These are phyloP conservation scores for Odobenus rosmarus DNA, from an alignment of 2,113 vertebrate genomes.

Conservation along the genomic window DNA sequence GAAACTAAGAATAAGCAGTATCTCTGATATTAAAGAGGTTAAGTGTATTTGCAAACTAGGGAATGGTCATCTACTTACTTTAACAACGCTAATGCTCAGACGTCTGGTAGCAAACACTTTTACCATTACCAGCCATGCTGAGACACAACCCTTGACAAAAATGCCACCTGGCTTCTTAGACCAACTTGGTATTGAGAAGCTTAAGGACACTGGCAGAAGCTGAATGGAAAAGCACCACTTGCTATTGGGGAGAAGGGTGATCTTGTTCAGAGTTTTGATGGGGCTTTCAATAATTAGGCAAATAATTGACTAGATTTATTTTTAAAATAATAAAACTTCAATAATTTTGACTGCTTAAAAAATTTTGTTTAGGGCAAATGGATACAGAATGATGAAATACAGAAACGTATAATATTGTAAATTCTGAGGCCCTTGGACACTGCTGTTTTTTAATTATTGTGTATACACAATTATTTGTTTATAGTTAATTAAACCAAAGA, in stretches of 20 bases:
- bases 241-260: slow-evolving; percentile 91
- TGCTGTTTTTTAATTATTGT: slow-evolving; percentile 83
- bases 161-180: slow-evolving; percentile 95
- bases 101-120: slow-evolving; percentile 93
- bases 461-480: slow-evolving; percentile 79
- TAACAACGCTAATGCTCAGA: slow-evolving; percentile 93
- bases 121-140: slow-evolving; percentile 91
- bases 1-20: slow-evolving; percentile 92
- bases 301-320: slow-evolving; percentile 84
- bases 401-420: slow-evolving; percentile 79
- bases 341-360: slow-evolving; percentile 81
- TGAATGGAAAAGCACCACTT: slow-evolving; percentile 92
- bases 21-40: slow-evolving; percentile 94
- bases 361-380: slow-evolving; percentile 77
- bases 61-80: slow-evolving; percentile 92
- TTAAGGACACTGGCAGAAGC: slow-evolving; percentile 92
- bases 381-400: slow-evolving; percentile 63
- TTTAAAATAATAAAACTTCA: slow-evolving; percentile 78
- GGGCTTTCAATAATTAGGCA: slow-evolving; percentile 92
- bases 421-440: slow-evolving; percentile 66
- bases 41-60: slow-evolving; percentile 93
- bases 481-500: slow-evolving; percentile 83
- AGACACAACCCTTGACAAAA: slow-evolving; percentile 95
- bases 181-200: slow-evolving; percentile 93
- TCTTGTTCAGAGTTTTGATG: slow-evolving; percentile 95